phyloP scores from a whole-genome alignment of 2,797 vertebrate genomes.

The Galaxias olidus region DNA sequence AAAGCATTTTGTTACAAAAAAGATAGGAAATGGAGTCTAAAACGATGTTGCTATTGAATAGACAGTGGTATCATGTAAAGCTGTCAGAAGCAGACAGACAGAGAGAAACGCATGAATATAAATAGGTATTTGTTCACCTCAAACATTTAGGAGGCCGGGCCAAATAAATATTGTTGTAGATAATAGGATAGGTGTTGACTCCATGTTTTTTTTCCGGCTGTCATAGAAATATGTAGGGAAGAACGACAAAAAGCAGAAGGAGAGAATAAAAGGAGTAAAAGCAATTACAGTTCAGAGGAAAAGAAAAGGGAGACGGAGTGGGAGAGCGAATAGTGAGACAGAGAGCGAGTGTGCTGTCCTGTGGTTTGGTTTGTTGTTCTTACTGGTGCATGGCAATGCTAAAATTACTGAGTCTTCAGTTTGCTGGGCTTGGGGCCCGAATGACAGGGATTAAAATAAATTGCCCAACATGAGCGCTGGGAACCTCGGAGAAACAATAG shows the following conservation, averaged over 20 bases:
- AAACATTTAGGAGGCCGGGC: neutral
- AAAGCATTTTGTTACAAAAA: too few relatives aligned
- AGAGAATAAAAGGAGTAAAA: slow-evolving; percentile 5
- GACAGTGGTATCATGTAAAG: too few relatives aligned
- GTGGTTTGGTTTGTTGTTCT: slow-evolving; percentile 18
- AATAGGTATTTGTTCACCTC: neutral
- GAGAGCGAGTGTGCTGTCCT: neutral
- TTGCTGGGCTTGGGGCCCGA: slow-evolving; percentile 74
- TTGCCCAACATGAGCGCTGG: slow-evolving; percentile 80
- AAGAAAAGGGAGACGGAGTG: neutral
- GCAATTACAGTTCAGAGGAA: neutral
- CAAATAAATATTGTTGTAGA: slow-evolving; percentile 6
- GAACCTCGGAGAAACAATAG: slow-evolving; percentile 85
- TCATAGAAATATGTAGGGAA: neutral
- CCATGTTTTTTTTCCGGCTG: slow-evolving; percentile 7
- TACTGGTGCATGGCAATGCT: slow-evolving; percentile 39
- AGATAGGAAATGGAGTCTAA: too few relatives aligned
- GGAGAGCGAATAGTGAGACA: neutral
- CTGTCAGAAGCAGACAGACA: neutral
- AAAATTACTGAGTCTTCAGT: slow-evolving; percentile 73
- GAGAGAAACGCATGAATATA: slow-evolving; percentile 5
- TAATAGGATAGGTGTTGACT: slow-evolving; percentile 19
- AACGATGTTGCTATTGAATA: too few relatives aligned
- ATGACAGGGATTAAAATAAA: slow-evolving; percentile 88
- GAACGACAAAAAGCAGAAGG: neutral